Evolutionary conservation across 2,888 invertebrate species (phyloP).

Genomic region (Acanthoscelides obtectus): DNA sequence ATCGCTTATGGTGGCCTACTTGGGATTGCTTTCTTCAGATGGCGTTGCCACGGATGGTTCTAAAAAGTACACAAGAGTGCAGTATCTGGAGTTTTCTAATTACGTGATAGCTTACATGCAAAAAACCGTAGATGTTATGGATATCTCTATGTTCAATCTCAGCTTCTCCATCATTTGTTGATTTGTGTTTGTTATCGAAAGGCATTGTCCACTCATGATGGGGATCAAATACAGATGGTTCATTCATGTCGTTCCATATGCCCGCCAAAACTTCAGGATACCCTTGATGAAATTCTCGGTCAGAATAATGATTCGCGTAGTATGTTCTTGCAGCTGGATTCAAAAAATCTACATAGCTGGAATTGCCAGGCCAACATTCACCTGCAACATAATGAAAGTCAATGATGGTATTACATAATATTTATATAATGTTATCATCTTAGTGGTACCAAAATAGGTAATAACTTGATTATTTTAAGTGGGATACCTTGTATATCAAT

Average conservation of each 20-base stretch:
- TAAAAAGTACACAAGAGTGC: too few relatives aligned
- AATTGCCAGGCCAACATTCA: constrained; percentile 92
- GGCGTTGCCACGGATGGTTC: too few relatives aligned
- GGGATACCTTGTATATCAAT: too few relatives aligned
- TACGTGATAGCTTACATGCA: constrained; percentile 35
- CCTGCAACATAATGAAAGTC: too few relatives aligned
- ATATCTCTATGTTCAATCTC: constrained; percentile 79
- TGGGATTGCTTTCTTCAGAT: too few relatives aligned
- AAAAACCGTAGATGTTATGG: constrained; percentile 89
- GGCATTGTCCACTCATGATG: constrained; percentile 78
- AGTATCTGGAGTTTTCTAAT: too few relatives aligned
- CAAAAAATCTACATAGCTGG: constrained; percentile 89
- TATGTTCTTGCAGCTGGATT: constrained; percentile 80
- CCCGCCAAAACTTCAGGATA: constrained; percentile 69
- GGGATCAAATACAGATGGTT: constrained; percentile 90
- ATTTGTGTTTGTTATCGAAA: constrained; percentile 57
- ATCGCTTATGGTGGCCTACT: too few relatives aligned
- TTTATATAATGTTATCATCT: too few relatives aligned
- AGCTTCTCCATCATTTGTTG: constrained; percentile 35
- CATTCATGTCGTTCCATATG: constrained; percentile 99
- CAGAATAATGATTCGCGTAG: constrained; percentile 55
- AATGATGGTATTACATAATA: too few relatives aligned
- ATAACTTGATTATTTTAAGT: too few relatives aligned
- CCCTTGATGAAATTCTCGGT: constrained; percentile 50
- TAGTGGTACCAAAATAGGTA: too few relatives aligned